A percentile compares a stretch with the other conserved stretches of the same genome.
These are phyloP conservation scores for Campylomormyrus numenius DNA, from an alignment of 2,113 vertebrate genomes.

Conservation along the genomic window DNA sequence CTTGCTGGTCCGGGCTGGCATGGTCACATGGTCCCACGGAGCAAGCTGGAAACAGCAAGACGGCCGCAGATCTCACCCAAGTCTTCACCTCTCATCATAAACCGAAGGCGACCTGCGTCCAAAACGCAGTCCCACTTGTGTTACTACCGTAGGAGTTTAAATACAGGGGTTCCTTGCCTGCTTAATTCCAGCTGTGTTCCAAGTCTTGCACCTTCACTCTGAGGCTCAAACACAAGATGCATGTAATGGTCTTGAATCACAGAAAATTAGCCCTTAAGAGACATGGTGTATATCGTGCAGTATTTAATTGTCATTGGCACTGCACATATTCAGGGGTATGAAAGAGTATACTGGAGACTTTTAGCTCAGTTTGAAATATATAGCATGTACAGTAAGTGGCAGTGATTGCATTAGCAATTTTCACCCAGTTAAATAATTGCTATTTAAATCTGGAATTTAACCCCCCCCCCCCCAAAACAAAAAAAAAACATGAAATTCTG, in stretches of 20 bases:
- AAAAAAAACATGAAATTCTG: background rate
- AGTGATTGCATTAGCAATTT: background rate
- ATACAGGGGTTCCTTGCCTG: background rate
- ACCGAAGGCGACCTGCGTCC: background rate
- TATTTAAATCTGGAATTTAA: background rate
- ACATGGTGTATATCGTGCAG: background rate
- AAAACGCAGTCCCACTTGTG: background rate
- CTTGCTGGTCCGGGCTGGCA: conserved; percentile 60
- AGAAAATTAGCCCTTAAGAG: background rate
- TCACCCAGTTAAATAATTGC: background rate
- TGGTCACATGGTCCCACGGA: conserved; percentile 65
- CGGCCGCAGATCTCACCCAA: conserved; percentile 13
- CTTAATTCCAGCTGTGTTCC: background rate
- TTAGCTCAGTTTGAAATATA: background rate
- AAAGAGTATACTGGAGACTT: background rate
- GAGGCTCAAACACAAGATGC: background rate
- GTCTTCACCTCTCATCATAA: background rate
- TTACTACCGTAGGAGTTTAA: background rate
- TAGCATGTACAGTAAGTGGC: background rate
- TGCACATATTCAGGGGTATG: background rate
- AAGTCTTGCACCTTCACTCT: background rate
- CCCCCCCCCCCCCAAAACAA: too few species aligned
- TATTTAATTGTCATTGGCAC: background rate
- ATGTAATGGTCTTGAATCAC: background rate
- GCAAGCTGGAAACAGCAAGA: background rate